A percentile compares a stretch with the other conserved stretches of the same genome.
These are phyloP conservation scores for Pseudoatta argentina DNA, from an alignment of 1,140 invertebrate species.

Conservation along the genomic window DNA sequence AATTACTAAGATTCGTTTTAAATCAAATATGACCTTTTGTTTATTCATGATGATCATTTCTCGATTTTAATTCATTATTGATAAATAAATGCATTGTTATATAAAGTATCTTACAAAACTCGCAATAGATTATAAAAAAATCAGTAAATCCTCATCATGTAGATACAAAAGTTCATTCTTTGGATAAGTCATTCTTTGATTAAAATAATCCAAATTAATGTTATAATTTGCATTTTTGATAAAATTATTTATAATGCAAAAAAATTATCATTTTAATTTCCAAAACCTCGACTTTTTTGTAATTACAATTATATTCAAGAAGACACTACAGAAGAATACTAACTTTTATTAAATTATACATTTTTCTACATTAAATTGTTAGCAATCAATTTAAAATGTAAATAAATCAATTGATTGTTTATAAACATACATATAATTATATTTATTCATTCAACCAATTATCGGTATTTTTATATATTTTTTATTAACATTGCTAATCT, in stretches of 20 bases:
- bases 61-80: too few species aligned
- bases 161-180: neutral
- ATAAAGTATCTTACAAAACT: neutral
- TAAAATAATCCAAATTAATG: neutral
- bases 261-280: neutral
- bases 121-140: neutral
- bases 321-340: neutral
- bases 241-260: neutral
- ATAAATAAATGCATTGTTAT: neutral
- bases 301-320: neutral
- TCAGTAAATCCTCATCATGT: neutral
- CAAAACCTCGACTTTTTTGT: neutral
- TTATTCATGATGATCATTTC: too few species aligned
- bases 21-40: too few species aligned
- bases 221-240: neutral
- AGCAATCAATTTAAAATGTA: neutral
- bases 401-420: neutral
- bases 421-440: neutral
- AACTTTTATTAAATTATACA: neutral
- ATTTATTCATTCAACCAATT: neutral
- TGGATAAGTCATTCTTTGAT: neutral
- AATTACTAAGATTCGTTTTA: too few species aligned
- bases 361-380: neutral
- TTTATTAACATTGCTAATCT: neutral
- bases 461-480: neutral